phyloP scores from a whole-genome alignment of 2,113 vertebrate species.

The Sylvia atricapilla region DNA sequence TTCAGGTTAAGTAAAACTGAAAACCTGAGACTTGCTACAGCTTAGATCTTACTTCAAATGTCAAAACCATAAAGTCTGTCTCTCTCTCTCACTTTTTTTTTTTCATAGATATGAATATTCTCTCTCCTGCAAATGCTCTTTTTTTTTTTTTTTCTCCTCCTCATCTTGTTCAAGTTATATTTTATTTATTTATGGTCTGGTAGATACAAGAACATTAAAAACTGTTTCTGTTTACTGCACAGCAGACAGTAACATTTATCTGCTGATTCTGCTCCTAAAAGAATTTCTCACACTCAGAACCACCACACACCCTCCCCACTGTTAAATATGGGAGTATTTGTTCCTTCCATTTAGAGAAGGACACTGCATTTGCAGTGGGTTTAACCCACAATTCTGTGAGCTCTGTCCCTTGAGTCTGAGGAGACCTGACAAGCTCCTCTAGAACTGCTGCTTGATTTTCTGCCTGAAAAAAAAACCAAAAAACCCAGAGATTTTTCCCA shows the following conservation, averaged over 20 bases:
- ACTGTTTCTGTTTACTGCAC: neutral
- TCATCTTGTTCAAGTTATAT: neutral
- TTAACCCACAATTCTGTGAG: neutral
- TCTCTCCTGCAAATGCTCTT: neutral
- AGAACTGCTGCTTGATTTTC: neutral
- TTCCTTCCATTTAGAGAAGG: neutral
- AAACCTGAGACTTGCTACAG: neutral
- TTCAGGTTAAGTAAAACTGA: neutral
- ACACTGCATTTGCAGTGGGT: neutral
- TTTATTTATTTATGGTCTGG: neutral
- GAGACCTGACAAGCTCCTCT: neutral
- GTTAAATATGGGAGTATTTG: neutral
- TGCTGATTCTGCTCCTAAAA: neutral
- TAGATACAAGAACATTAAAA: neutral
- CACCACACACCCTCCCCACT: neutral
- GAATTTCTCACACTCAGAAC: neutral
- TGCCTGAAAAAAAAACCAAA: neutral
- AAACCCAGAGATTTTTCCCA: neutral
- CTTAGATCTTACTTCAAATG: constrained; percentile 4
- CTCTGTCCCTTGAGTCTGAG: neutral
- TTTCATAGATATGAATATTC: neutral
- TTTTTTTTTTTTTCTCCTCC: neutral
- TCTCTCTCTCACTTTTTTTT: neutral
- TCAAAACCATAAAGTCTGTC: neutral
- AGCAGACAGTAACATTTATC: neutral